Evolutionary conservation across 2,113 vertebrate genomes (phyloP), one percentile per base, ranked within the genome.

Genomic region (Chamaetylas fuelleborni): DNA sequence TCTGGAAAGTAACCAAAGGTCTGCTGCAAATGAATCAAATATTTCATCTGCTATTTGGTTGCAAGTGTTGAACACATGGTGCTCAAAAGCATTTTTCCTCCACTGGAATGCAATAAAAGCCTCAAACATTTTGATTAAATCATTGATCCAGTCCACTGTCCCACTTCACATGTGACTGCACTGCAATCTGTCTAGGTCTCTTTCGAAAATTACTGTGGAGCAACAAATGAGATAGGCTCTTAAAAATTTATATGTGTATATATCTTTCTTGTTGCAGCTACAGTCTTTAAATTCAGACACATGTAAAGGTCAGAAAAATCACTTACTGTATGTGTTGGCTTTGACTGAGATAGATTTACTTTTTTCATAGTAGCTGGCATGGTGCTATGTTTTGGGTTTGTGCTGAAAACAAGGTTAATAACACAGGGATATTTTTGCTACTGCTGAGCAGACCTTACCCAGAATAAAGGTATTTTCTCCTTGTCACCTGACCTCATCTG

Each of bases 51-150:
- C 56, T 95, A 8, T 92, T 94, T 92, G 40, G 67, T 93, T 93
- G 95, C 93, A 88, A 96, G 82, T 96, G 93, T 90, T 90, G 90
- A 97, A 92, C 94, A 96, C 88, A 95, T 94, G 92, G 92, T 81
- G 64, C 77, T 96, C 79, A 96, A 93, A 95, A 90, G 48, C 29
- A 85, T 94, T 96, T 95, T 95, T 95, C 48, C 82, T 88, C 86
- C 80, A 61, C 19, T 92, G 93, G 90, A 96, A 96, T 90, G 91
- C 76, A 94, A 83, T 95, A 93, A 93, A 95, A 93, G 14, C 72
- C 92, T 95, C 88, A 90, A 96, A 93, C 65, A 86, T 94, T 94
- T 97, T 97, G 86, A 93, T 95, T 93, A 97, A 96, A 94, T 57
- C 90, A 95, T 95, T 94, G 93, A 96, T 96, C 82, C 82, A 80